Evolutionary conservation across 2,797 vertebrate species (phyloP).

Genomic region (Pteropus rufus): DNA sequence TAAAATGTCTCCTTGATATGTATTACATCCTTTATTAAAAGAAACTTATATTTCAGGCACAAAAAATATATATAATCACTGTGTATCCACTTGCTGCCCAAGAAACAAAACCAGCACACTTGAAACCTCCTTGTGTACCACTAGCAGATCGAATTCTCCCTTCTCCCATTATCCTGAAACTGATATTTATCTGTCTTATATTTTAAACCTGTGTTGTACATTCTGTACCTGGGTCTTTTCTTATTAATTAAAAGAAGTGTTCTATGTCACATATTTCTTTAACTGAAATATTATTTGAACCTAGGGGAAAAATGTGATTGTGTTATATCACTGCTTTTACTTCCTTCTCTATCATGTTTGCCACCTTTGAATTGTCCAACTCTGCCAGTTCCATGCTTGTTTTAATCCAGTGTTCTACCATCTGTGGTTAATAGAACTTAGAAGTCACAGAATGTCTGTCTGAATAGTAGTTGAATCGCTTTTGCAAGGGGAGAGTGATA

Average conservation of each 20-base stretch:
- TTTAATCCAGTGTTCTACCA: background rate
- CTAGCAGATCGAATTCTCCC: background rate
- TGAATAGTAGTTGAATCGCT: background rate
- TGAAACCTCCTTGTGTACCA: background rate
- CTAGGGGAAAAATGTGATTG: background rate
- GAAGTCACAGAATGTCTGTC: slow-evolving; percentile 1
- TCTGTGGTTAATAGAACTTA: background rate
- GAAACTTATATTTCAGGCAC: background rate
- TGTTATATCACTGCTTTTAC: background rate
- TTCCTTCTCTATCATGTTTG: background rate
- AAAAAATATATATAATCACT: background rate
- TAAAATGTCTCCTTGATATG: background rate
- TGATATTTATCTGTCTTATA: background rate
- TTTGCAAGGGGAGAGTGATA: background rate
- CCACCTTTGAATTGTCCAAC: background rate
- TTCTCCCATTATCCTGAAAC: background rate
- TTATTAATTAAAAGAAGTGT: slow-evolving; percentile 32
- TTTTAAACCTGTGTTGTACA: background rate
- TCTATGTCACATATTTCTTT: background rate
- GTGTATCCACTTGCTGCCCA: background rate
- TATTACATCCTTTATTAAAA: background rate
- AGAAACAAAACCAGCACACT: background rate
- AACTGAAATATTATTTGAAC: background rate
- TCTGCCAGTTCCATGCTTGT: background rate
- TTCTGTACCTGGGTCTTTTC: background rate